A percentile compares a stretch with the other conserved stretches of the same genome.
Evolutionary conservation across 2,797 vertebrate genomes (phyloP).

Genomic region (Melopsittacus undulatus): DNA sequence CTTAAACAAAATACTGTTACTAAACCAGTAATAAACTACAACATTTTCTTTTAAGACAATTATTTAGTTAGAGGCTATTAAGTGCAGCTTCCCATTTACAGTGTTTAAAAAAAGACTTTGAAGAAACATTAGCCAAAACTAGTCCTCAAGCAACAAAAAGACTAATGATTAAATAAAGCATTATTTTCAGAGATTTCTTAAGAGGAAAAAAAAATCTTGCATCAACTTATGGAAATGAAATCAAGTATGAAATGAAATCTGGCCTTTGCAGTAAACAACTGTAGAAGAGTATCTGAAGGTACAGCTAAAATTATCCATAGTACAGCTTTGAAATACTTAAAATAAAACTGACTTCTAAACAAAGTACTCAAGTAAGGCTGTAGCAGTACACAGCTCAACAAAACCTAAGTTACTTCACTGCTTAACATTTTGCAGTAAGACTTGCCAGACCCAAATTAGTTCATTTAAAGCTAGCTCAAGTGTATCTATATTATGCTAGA

Average conservation of each 20-base stretch:
- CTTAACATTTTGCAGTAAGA: neutral
- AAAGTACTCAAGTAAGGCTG: neutral
- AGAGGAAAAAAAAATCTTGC: neutral
- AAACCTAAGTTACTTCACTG: neutral
- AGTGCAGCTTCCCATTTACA: neutral
- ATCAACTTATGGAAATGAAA: neutral
- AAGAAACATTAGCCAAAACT: neutral
- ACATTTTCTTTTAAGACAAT: neutral
- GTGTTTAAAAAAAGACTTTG: neutral
- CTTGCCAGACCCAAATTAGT: neutral
- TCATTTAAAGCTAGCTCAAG: neutral
- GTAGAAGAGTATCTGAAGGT: neutral
- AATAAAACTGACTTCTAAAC: neutral
- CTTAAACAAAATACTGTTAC: slow-evolving; percentile 1
- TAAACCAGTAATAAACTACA: slow-evolving; percentile 16
- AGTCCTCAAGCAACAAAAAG: neutral
- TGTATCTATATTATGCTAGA: neutral
- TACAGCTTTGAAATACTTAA: neutral
- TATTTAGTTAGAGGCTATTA: neutral
- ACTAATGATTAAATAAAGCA: neutral
- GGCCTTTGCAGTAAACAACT: neutral
- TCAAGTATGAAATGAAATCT: neutral
- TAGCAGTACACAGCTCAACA: neutral
- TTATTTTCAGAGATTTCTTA: neutral
- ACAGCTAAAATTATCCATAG: neutral